phyloP scores from a whole-genome alignment of 2,113 vertebrate genomes.

The Fulmarus glacialis region DNA sequence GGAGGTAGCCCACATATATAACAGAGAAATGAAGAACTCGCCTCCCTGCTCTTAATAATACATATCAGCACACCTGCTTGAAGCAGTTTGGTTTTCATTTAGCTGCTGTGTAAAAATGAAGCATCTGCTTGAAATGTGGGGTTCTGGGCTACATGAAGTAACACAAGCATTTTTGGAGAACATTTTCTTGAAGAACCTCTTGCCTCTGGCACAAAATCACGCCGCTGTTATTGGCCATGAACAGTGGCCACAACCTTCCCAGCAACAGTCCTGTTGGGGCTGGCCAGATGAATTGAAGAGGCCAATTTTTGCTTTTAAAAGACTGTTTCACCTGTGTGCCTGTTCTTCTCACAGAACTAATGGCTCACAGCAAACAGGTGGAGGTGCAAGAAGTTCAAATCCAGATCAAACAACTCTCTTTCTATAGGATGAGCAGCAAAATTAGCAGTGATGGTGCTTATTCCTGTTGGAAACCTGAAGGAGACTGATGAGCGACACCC shows the following conservation, averaged over 20 bases:
- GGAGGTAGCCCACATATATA: neutral
- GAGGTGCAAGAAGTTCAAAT: neutral
- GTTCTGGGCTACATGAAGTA: neutral
- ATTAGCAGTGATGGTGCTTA: neutral
- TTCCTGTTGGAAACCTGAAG: neutral
- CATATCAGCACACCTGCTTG: neutral
- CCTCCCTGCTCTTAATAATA: neutral
- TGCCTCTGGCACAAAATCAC: neutral
- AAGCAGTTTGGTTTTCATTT: neutral
- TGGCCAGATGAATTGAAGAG: neutral
- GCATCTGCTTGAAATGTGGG: neutral
- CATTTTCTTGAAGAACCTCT: neutral
- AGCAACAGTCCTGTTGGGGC: neutral
- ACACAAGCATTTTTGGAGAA: neutral
- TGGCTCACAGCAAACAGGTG: neutral
- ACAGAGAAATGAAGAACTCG: neutral
- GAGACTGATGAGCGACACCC: neutral
- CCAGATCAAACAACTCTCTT: neutral
- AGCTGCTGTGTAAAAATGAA: neutral
- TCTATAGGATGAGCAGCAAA: neutral
- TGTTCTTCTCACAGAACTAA: neutral
- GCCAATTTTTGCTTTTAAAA: neutral
- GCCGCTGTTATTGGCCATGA: neutral
- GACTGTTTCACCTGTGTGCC: neutral
- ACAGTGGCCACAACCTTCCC: neutral